Evolutionary conservation across 2,113 vertebrate genomes (phyloP).

Genomic region (Elanoides forficatus): DNA sequence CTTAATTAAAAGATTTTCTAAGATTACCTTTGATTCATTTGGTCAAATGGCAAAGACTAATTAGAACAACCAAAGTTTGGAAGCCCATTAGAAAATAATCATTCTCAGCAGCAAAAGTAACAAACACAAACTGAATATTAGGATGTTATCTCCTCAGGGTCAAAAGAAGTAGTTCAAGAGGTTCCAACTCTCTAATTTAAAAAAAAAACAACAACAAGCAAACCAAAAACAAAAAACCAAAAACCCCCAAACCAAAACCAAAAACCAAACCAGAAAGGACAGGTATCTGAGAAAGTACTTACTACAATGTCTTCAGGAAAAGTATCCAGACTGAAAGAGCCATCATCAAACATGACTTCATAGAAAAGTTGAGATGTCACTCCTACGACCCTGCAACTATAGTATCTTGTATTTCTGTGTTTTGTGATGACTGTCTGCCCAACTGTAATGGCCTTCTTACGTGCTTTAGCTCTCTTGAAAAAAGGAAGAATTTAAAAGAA

Average conservation of each 20-base stretch:
- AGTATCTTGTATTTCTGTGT: conserved; percentile 93
- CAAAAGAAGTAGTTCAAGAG: neutral
- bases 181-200: neutral
- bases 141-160: neutral
- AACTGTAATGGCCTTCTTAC: conserved; percentile 78
- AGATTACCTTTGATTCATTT: conserved; percentile 23
- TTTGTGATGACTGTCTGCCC: conserved; percentile 95
- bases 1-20: conserved; percentile 58
- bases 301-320: conserved; percentile 97
- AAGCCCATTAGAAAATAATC: conserved; percentile 31
- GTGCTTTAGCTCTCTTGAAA: conserved; percentile 79
- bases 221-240: neutral
- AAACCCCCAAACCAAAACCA: neutral
- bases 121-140: conserved; percentile 26
- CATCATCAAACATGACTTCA: conserved; percentile 94
- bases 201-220: neutral
- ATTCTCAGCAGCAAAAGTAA: neutral
- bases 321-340: conserved; percentile 93
- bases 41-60: conserved; percentile 40
- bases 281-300: conserved; percentile 55
- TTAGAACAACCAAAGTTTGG: conserved; percentile 21
- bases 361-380: conserved; percentile 92
- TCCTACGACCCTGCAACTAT: conserved; percentile 87
- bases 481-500: neutral
- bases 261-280: neutral